Conservation (phyloP, 2,113 vertebrate species). For the Carlito syrichta region DNA sequence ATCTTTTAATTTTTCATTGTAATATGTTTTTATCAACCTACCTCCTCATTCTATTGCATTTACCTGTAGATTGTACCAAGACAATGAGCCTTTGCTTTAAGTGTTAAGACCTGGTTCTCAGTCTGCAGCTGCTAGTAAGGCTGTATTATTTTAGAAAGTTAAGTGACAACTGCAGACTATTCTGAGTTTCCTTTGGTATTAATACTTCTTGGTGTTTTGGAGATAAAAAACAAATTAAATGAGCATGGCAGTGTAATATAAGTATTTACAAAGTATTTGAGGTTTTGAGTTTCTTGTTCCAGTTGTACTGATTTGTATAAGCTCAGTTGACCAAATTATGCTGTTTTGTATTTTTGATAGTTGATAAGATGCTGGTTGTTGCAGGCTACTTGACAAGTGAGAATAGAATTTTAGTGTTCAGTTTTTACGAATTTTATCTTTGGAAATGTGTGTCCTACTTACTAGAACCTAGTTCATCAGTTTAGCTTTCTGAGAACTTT, state of each 20-base stretch:
- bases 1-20: background rate
- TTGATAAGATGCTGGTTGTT: slow-evolving; percentile 1
- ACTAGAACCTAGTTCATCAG: background rate
- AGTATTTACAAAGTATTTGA: background rate
- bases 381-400: background rate
- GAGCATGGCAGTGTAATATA: background rate
- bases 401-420: background rate
- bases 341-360: slow-evolving; percentile 18
- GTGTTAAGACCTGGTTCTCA: background rate
- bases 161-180: background rate
- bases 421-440: background rate
- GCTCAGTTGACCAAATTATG: background rate
- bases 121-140: background rate
- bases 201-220: background rate
- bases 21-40: background rate
- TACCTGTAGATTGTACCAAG: background rate
- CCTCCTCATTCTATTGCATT: background rate
- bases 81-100: background rate
- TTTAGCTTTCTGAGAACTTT: background rate
- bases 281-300: background rate
- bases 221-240: background rate
- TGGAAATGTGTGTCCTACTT: background rate
- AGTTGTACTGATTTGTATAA: background rate
- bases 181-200: background rate
- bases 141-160: background rate